Base-by-base conservation (phyloP, 2,888 invertebrate genomes). In the Melinaea menophilus region DNA sequence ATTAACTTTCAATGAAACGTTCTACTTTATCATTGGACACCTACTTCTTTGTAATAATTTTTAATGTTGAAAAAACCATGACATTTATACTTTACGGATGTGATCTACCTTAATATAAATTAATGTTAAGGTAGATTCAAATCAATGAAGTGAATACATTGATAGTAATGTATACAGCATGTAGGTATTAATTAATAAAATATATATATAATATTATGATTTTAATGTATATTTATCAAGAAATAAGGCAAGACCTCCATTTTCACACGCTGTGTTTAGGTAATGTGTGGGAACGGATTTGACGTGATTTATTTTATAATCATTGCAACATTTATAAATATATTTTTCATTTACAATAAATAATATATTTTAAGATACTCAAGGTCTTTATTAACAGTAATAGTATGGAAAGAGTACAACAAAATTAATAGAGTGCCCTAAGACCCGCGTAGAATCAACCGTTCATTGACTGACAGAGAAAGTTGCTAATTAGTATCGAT, bases 381-480 rank as follows among this genome's bases (percentile, higher is more conserved):
- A 5, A 37, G 7, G 37, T 2, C 37, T 37, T 37, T 5, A 37
- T 2, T 37, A 37, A 37, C 7, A 37, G 4, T 37, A 37, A 37
- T 37, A 37, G 37, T 37, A 37, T 37, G 5, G 22, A 22, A 37
- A 41, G 9, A 5, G 41, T 41, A 41, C 9, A 37, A 37, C 2
- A 37, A 37, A 37, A 5, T 7, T 7, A 37, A 37, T 2, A 9
- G 3, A 41, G 7, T 37, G 41, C 41, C 41, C 41, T 41, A 37
- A 4, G 37, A 7, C 4, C 37, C 1, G 22, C 22, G 22, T 37
- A 41, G 9, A 9, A 3, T 51, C 51, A 22, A 41, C 55, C 80
- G 87, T 85, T 80, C 86, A 79, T 85, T 86, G 88, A 86, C 87
- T 86, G 79, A 73, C 72, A 78, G 88, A 87, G 89, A 89, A 89